Conservation (phyloP, 2,797 vertebrate genomes). For the Molossus molossus region DNA sequence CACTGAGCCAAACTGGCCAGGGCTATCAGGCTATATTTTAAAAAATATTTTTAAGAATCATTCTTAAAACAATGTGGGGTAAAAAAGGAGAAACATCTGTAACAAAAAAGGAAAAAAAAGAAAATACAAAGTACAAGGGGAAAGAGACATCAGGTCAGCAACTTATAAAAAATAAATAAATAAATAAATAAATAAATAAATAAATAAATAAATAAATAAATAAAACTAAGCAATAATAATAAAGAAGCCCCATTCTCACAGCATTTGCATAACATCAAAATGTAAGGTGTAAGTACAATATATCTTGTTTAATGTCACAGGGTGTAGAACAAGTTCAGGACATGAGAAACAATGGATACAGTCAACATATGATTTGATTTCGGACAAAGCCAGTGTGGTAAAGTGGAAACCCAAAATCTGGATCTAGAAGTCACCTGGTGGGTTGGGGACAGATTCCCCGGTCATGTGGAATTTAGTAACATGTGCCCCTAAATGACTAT, state of each 20-base stretch:
- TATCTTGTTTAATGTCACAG: not conserved
- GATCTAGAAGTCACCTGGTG: not conserved
- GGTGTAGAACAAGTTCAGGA: not conserved
- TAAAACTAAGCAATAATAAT: not conserved
- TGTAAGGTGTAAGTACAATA: not conserved
- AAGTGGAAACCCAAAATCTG: not conserved
- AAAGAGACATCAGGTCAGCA: no score
- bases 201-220: not conserved
- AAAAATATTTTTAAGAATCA: slow-evolving; percentile 8
- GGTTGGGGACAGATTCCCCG: not conserved
- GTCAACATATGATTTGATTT: not conserved
- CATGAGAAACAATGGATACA: not conserved
- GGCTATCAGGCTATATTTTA: not conserved
- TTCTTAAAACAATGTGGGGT: not conserved
- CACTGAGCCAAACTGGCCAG: no score
- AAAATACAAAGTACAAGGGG: no score
- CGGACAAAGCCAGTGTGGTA: not conserved
- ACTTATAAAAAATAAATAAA: not conserved
- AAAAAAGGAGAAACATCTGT: no score
- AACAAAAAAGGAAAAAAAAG: no score
- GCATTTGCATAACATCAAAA: not conserved
- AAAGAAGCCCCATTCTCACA: not conserved
- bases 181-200: not conserved
- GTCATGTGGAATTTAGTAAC: not conserved
- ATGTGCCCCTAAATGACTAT: not conserved